Conservation (phyloP, 2,888 invertebrate genomes). For the Rhodophaea formosa region DNA sequence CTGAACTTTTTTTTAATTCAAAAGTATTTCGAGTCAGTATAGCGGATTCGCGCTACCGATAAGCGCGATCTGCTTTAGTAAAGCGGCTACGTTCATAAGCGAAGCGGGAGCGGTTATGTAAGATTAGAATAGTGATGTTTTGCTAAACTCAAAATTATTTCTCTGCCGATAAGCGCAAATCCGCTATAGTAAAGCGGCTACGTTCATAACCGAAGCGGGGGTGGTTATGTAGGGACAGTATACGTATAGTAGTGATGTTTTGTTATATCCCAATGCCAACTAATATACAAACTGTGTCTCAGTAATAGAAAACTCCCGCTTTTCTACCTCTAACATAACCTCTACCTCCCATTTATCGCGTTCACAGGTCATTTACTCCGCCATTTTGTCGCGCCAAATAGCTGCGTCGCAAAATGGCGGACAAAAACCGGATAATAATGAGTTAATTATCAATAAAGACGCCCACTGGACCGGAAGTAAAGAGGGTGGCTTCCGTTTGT, state of each 20-base stretch:
- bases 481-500: slow-evolving; percentile 14
- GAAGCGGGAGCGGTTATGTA: neutral
- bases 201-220: neutral
- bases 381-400: slow-evolving; percentile 35
- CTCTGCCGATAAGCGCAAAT: neutral
- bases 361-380: slow-evolving; percentile 47
- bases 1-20: no score
- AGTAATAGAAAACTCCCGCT: neutral
- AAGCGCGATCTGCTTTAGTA: neutral
- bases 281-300: neutral
- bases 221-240: neutral
- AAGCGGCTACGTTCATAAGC: neutral
- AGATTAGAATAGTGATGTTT: no score
- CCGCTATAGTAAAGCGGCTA: neutral
- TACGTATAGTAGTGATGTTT: no score
- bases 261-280: no score
- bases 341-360: slow-evolving; percentile 43
- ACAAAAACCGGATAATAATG: slow-evolving; percentile 38
- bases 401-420: slow-evolving; percentile 45
- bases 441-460: slow-evolving; percentile 28
- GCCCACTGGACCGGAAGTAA: slow-evolving; percentile 19
- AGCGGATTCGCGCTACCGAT: neutral
- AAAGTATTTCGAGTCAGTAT: slow-evolving; percentile 6
- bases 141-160: no score
- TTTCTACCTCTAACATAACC: neutral